Conservation (phyloP, 2,888 invertebrate genomes). For the Clusia tigrina region DNA sequence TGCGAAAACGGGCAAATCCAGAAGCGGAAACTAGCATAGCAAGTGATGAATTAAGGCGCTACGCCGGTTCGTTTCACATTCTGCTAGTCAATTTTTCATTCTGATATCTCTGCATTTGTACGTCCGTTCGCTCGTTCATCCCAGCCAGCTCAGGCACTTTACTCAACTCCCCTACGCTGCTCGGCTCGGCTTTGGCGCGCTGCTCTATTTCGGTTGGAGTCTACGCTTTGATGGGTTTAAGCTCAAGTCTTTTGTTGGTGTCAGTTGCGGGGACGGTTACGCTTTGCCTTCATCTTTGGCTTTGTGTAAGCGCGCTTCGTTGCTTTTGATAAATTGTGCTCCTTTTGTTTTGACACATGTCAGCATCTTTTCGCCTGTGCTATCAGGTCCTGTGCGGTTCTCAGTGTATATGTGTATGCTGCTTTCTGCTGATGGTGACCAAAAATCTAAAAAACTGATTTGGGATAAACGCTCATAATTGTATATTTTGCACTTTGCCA, state of each 20-base stretch:
- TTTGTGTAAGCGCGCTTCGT: slow-evolving; percentile 18
- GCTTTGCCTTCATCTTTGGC: slow-evolving; percentile 3
- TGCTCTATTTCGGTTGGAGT: too few relatives aligned
- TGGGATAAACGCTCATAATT: too few relatives aligned
- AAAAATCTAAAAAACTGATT: too few relatives aligned
- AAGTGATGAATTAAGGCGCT: slow-evolving; percentile 1
- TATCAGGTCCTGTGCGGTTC: not conserved
- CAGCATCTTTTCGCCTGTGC: slow-evolving; percentile 35
- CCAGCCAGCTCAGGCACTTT: not conserved
- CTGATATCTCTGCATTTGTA: not conserved
- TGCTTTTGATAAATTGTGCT: slow-evolving; percentile 53
- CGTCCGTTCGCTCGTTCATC: not conserved
- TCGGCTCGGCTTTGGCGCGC: not conserved
- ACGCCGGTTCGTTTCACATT: not conserved
- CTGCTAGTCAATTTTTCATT: slow-evolving; percentile 5
- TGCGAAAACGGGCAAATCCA: not conserved
- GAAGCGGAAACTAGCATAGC: not conserved
- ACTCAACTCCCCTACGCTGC: not conserved
- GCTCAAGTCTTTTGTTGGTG: slow-evolving; percentile 11
- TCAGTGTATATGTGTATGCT: slow-evolving; percentile 4
- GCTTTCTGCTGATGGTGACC: not conserved
- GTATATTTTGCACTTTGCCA: too few relatives aligned
- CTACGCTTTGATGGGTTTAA: slow-evolving; percentile 18
- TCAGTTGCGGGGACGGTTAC: slow-evolving; percentile 3
- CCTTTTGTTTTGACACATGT: slow-evolving; percentile 53